Conservation (phyloP, 2,888 invertebrate species). For the Hartigia nigra region DNA sequence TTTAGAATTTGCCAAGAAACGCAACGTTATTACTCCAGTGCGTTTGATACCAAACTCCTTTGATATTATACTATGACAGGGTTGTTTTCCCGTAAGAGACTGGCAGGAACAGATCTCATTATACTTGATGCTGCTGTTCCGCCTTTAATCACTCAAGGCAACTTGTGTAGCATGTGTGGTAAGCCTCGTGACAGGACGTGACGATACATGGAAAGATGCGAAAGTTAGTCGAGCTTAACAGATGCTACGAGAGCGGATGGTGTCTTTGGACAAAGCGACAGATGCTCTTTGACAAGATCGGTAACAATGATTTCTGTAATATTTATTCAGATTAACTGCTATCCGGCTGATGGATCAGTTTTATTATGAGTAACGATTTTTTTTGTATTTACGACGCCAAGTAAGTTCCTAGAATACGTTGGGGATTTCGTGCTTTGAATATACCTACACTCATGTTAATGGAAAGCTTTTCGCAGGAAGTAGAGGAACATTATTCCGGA, state of each 20-base stretch:
- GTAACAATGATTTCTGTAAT: background rate
- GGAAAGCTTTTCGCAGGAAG: constrained; percentile 40
- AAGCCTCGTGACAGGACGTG: background rate
- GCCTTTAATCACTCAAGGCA: background rate
- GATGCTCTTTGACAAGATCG: background rate
- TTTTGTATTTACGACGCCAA: background rate
- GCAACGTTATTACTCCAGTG: too few relatives aligned
- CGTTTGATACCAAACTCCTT: too few relatives aligned
- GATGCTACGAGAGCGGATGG: background rate
- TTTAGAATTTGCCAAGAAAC: too few relatives aligned
- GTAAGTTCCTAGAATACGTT: background rate
- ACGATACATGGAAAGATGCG: background rate
- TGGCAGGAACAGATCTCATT: background rate
- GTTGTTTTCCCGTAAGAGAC: background rate
- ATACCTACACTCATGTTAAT: background rate
- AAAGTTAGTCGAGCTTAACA: background rate
- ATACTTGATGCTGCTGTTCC: background rate
- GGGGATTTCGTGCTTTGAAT: background rate
- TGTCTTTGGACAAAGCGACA: background rate
- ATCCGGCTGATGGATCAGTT: background rate
- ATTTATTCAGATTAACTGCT: too few relatives aligned
- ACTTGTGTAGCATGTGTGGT: background rate
- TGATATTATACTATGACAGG: background rate
- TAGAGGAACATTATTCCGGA: constrained; percentile 59
- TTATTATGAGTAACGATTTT: background rate